Evolutionary conservation across 1,140 invertebrate species (phyloP), one percentile per base, ranked within the genome.

Genomic region (Plectrocnemia conspersa): DNA sequence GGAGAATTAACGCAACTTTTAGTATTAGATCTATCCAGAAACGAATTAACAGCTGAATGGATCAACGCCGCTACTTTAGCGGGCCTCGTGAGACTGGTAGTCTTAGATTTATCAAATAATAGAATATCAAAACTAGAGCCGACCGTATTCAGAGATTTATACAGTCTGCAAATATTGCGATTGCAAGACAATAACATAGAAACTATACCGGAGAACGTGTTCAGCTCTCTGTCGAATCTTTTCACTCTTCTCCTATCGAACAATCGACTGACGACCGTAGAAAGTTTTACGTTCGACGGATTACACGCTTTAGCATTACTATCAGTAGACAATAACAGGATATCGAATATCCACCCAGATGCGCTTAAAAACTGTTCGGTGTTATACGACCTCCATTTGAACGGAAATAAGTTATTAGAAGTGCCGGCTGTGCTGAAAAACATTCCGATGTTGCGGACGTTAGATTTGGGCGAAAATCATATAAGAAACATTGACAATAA

Each of bases 391-490:
- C 74, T 97, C 41, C 89, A 93, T 76, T 76, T 96, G 42, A 89
- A 92, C 72, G 84, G 86, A 62, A 97, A 97, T 71, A 83, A 86
- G 66, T 74, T 97, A 55, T 78, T 81, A 58, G 75, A 82, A 58
- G 82, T 97, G 38, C 93, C 93, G n/a, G 79, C 83, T 61, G 89
- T 88, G n/a, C 69, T 96, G 16, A 79, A 79, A 64, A 82, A 84
- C 65, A 83, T 94, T 52, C 85, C 85, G 6, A 79, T 86, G 61
- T 74, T 96, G 29, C 89, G 88, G 67, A 91, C 86, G 21, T 74
- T 96, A 40, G 91, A 95, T 73, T 78, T 95, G 61, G 89, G 89
- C 29, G 88, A 92, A 71, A 96, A 96, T 72, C 80, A 86, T 66
- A 92, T 96, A 56, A 80, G 82, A 36, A 83, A 83, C 64, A 83